phyloP scores from a whole-genome alignment of 2,113 vertebrate species.

The Trichechus manatus region DNA sequence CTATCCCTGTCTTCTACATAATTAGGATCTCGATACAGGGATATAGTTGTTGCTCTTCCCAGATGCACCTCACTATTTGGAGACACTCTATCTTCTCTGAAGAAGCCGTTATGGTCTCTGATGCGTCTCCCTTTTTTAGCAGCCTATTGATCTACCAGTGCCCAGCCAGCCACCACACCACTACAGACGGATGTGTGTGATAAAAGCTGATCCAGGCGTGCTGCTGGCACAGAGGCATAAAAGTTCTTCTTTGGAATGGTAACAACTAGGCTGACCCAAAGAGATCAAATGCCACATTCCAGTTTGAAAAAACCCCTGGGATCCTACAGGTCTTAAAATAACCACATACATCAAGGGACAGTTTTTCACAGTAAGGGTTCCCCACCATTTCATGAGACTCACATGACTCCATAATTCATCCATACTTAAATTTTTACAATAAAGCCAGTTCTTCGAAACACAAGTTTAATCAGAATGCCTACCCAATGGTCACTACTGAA shows the following conservation, averaged over 20 bases:
- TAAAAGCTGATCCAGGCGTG: slow-evolving; percentile 53
- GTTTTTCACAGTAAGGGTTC: not conserved
- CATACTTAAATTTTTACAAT: not conserved
- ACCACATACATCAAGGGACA: not conserved
- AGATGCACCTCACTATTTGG: slow-evolving; percentile 52
- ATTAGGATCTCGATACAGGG: not conserved
- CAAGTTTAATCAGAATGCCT: not conserved
- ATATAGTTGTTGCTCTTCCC: slow-evolving; percentile 4
- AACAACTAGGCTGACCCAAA: slow-evolving; percentile 62
- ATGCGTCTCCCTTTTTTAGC: slow-evolving; percentile 73
- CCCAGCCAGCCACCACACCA: slow-evolving; percentile 58
- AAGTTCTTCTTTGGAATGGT: slow-evolving; percentile 59
- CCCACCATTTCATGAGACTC: slow-evolving; percentile 31
- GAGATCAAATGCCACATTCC: slow-evolving; percentile 68
- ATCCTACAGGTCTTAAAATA: slow-evolving; percentile 39
- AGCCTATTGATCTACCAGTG: slow-evolving; percentile 72
- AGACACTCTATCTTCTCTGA: slow-evolving; percentile 66
- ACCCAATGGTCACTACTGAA: not conserved
- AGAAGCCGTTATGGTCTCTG: slow-evolving; percentile 71
- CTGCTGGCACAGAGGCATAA: not conserved
- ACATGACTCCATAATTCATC: not conserved
- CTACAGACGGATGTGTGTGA: slow-evolving; percentile 33
- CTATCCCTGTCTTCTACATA: slow-evolving; percentile 54
- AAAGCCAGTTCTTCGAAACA: slow-evolving; percentile 36
- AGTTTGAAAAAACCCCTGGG: not conserved